phyloP scores from a whole-genome alignment of 2,797 vertebrate species.

The Bradypodion ventrale region DNA sequence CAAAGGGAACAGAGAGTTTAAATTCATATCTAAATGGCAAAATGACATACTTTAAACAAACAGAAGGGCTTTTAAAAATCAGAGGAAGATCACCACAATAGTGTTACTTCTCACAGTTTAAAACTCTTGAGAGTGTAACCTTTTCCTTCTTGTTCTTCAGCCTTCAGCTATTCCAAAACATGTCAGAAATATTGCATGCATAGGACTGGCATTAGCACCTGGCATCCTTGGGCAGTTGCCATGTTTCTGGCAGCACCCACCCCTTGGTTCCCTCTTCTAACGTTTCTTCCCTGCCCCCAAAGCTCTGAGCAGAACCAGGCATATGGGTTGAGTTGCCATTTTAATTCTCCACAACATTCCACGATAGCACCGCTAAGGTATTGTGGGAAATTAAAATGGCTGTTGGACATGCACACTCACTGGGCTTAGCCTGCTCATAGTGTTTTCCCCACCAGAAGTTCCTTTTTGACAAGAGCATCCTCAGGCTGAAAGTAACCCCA shows the following conservation, averaged over 20 bases:
- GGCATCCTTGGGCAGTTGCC: not conserved
- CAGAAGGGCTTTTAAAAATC: slow-evolving; percentile 29
- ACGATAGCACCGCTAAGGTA: not conserved
- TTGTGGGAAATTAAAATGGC: not conserved
- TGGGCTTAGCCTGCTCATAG: not conserved
- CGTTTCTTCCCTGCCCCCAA: not conserved
- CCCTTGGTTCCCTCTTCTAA: not conserved
- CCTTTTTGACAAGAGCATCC: not conserved
- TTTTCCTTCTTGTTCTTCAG: slow-evolving; percentile 28
- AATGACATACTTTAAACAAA: slow-evolving; percentile 75
- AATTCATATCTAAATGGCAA: slow-evolving; percentile 76
- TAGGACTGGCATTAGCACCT: not conserved
- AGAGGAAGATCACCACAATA: slow-evolving; percentile 11
- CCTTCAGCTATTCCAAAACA: slow-evolving; percentile 8
- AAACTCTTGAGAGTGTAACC: slow-evolving; percentile 41
- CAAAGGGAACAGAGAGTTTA: slow-evolving; percentile 71
- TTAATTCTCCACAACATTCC: not conserved
- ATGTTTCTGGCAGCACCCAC: not conserved
- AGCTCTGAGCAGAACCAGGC: not conserved
- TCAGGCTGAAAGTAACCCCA: not conserved
- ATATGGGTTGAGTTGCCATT: not conserved
- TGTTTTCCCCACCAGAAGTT: not conserved
- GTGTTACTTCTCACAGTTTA: slow-evolving; percentile 13
- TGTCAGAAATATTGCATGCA: slow-evolving; percentile 20
- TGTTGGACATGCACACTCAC: not conserved